Base-by-base conservation (phyloP, 2,113 vertebrate genomes). In the Rana temporaria region DNA sequence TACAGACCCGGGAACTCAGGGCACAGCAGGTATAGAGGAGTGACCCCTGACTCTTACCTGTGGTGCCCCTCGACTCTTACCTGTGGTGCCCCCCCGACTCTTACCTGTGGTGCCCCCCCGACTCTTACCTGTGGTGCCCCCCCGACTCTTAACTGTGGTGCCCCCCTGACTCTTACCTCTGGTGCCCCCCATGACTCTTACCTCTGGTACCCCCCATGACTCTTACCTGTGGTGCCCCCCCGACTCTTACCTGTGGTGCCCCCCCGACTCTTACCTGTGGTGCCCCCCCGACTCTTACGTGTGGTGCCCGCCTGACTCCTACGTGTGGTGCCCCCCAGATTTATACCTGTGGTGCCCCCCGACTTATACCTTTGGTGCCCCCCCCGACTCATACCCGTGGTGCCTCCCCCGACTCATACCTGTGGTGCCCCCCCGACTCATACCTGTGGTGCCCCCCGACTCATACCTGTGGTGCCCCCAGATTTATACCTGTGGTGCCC, bases 81-180 rank as follows among this genome's bases (percentile, higher is more conserved):
- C 91, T 89, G 88, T 71, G 6, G 55, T 77, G 16, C 80, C n/a
- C n/a, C n/a, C n/a, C n/a, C n/a, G n/a, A n/a, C 4, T 53, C 88
- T 90, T 84, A 92, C 91, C 91, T 89, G 88, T 71, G 6, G 55
- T 77, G 16, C 80, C n/a, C n/a, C n/a, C n/a, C n/a, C n/a, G n/a
- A n/a, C 4, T 53, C 88, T 90, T 84, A 92, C 91, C 91, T 89
- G 88, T 71, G 6, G 55, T 77, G 16, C 80, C n/a, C n/a, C n/a
- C n/a, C n/a, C n/a, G n/a, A n/a, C 4, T 53, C 88, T 90, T 84
- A 92, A 90, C 91, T 89, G 88, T 71, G 6, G 55, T 77, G 16
- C 80, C n/a, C n/a, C n/a, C n/a, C n/a, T n/a, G n/a, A n/a, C 4
- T 53, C 88, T 90, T 84, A 92, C 91, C 91, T 89, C 87, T 71